Evolutionary conservation across 2,113 vertebrate genomes (phyloP).

Genomic region (Caretta caretta): DNA sequence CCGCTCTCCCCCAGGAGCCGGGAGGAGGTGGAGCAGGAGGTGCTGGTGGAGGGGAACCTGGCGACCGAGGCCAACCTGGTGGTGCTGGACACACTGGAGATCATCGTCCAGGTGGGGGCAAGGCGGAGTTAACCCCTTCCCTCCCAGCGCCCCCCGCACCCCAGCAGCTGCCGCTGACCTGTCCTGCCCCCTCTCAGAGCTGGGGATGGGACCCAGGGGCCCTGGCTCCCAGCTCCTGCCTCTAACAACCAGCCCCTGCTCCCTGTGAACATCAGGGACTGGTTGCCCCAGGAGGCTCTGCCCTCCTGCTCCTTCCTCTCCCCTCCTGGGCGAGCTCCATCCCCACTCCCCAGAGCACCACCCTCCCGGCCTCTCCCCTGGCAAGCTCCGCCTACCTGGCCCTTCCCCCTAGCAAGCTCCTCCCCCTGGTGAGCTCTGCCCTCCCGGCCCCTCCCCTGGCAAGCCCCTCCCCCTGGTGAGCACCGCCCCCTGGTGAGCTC

Average conservation of each 20-base stretch:
- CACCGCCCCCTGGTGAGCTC: too few species aligned
- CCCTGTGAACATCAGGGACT: too few species aligned
- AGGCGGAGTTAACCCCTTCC: background rate
- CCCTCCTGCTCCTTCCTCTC: too few species aligned
- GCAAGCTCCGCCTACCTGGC: too few species aligned
- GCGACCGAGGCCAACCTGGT: conserved; percentile 89
- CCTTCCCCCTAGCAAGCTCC: background rate
- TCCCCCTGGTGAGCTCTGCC: background rate
- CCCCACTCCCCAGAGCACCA: too few species aligned
- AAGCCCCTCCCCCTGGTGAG: background rate
- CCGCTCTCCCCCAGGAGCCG: conserved; percentile 81
- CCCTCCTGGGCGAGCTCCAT: accelerated
- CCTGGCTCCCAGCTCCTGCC: background rate
- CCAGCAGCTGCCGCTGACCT: background rate
- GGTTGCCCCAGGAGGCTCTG: too few species aligned
- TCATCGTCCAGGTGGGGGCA: conserved; percentile 88
- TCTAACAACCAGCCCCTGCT: too few species aligned
- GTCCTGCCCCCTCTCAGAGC: background rate
- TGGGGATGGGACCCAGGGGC: background rate
- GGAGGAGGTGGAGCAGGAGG: conserved; percentile 90
- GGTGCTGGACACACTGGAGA: conserved; percentile 90
- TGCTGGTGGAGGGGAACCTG: conserved; percentile 91
- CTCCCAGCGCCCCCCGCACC: background rate
- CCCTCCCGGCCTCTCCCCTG: too few species aligned
- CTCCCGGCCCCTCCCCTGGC: too few species aligned